phyloP scores from a whole-genome alignment of 2,113 vertebrate genomes.

The Psilopsiagon aurifrons region DNA sequence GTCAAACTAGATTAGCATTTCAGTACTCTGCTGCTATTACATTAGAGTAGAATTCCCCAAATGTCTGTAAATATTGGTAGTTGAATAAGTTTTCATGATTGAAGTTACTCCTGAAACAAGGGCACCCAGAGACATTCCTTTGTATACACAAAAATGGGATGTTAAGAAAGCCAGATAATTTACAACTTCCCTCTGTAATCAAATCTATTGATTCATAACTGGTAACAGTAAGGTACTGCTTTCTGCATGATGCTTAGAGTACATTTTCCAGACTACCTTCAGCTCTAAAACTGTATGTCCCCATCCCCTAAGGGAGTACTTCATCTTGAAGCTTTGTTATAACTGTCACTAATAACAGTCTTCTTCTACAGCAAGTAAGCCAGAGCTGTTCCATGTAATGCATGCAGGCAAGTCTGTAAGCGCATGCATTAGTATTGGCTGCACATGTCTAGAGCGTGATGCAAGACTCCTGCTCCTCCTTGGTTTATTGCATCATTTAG shows the following conservation, averaged over 20 bases:
- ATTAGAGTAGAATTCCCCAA: not conserved
- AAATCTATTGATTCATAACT: not conserved
- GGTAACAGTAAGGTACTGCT: not conserved
- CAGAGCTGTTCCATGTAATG: not conserved
- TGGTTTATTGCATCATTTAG: conserved; percentile 16
- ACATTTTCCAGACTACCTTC: not conserved
- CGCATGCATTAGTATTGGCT: not conserved
- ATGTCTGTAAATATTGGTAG: not conserved
- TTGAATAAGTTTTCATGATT: not conserved
- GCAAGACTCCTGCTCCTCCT: not conserved
- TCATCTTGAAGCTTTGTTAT: not conserved
- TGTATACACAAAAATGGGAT: not conserved
- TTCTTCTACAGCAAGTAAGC: not conserved
- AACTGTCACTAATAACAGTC: not conserved
- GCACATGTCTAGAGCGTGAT: not conserved
- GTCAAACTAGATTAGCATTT: not conserved
- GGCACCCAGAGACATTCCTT: not conserved
- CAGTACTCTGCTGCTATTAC: not conserved
- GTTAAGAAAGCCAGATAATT: not conserved
- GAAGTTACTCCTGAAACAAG: not conserved
- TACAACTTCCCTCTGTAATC: not conserved
- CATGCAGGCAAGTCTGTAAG: not conserved
- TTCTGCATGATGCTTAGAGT: not conserved
- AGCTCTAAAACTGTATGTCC: not conserved
- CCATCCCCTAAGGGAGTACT: not conserved